Evolutionary conservation across 2,113 vertebrate genomes (phyloP).

Genomic region (Podocnemis expansa): DNA sequence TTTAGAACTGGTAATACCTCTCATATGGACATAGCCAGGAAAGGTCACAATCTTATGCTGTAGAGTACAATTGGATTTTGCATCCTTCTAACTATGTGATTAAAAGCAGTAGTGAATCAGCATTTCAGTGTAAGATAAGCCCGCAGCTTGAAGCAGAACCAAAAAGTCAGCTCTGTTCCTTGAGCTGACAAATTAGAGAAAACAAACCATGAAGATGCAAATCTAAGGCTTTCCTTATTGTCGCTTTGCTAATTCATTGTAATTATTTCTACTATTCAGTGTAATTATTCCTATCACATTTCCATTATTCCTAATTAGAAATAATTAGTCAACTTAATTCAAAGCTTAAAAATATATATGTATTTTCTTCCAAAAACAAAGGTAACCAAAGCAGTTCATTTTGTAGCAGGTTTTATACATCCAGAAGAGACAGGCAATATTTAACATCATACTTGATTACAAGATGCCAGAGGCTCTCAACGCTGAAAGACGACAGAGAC

Average conservation of each 20-base stretch:
- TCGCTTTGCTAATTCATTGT: background rate
- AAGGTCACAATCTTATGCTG: background rate
- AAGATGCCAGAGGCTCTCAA: background rate
- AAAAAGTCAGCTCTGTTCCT: background rate
- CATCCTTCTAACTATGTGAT: background rate
- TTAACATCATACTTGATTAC: background rate
- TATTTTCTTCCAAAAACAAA: background rate
- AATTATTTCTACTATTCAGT: background rate
- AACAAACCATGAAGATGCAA: background rate
- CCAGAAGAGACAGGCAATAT: background rate
- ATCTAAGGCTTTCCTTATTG: background rate
- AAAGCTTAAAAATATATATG: background rate
- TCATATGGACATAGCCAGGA: background rate
- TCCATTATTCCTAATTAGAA: background rate
- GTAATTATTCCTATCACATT: background rate
- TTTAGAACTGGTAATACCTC: background rate
- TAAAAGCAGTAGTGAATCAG: too few relatives aligned
- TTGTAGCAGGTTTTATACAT: background rate
- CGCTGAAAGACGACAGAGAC: background rate
- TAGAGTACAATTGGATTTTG: background rate
- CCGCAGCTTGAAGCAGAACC: background rate
- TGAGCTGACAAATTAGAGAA: background rate
- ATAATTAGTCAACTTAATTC: background rate
- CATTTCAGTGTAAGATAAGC: too few relatives aligned
- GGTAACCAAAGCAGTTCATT: background rate